Evolutionary conservation across 2,113 vertebrate genomes (phyloP).

Genomic region (Perccottus glenii): DNA sequence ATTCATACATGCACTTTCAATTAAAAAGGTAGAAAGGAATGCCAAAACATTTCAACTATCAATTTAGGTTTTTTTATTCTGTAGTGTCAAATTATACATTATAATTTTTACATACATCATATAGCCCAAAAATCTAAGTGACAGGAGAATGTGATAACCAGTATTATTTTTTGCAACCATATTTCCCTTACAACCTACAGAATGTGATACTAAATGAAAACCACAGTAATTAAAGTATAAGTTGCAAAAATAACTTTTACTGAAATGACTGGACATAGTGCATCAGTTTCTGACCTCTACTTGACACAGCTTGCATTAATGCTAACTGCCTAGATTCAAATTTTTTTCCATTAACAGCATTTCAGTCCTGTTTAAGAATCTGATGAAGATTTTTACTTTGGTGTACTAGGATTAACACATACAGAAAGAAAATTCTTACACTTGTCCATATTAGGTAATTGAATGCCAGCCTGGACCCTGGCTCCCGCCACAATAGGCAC

Average conservation of each 20-base stretch:
- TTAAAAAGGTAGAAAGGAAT: not conserved
- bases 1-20: no score
- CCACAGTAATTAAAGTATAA: not conserved
- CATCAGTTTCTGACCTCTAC: constrained; percentile 26
- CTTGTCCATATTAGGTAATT: constrained; percentile 55
- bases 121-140: not conserved
- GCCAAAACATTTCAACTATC: not conserved
- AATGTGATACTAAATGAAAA: constrained; percentile 12
- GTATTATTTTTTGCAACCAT: not conserved
- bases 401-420: constrained; percentile 45
- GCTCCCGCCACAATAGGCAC: constrained; percentile 45
- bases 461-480: constrained; percentile 48
- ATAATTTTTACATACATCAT: constrained; percentile 2
- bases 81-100: constrained; percentile 2
- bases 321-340: not conserved
- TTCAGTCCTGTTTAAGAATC: constrained; percentile 36
- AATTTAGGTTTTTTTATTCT: constrained; percentile 1
- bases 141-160: not conserved
- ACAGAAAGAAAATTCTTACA: constrained; percentile 38
- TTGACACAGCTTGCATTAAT: constrained; percentile 2
- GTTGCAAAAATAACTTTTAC: constrained; percentile 8
- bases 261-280: constrained; percentile 67
- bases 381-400: constrained; percentile 68
- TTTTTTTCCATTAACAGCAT: constrained; percentile 11
- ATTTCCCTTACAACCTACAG: constrained; percentile 14